A percentile compares a stretch with the other conserved stretches of the same genome.
These are phyloP conservation scores for Melopsittacus undulatus DNA, from an alignment of 2,797 vertebrate genomes.

Conservation along the genomic window DNA sequence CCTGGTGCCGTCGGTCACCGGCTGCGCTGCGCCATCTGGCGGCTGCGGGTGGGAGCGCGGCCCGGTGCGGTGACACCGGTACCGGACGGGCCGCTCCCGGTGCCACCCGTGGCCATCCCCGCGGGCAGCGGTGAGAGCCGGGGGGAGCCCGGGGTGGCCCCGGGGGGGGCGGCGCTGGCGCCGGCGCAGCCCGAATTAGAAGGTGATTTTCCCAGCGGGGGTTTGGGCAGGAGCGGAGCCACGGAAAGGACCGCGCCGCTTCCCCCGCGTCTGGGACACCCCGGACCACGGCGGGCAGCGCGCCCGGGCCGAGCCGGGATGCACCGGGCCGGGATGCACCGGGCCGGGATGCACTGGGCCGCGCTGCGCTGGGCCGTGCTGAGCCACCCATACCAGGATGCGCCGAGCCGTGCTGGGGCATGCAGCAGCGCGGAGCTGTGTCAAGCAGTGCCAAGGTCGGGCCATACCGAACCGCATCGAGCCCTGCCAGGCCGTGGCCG, in stretches of 20 bases:
- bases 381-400: accelerated
- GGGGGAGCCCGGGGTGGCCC: neutral
- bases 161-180: neutral
- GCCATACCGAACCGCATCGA: accelerated
- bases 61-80: neutral
- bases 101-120: neutral
- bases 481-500: neutral
- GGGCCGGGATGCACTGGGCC: too few species aligned
- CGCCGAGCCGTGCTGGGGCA: neutral
- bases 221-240: conserved; percentile 1
- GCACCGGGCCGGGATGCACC: neutral
- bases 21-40: conserved; percentile 15
- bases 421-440: neutral
- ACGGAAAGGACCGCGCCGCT: neutral
- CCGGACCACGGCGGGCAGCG: neutral
- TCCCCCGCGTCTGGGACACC: conserved; percentile 17
- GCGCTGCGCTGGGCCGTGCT: accelerated
- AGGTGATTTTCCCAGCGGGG: conserved; percentile 40
- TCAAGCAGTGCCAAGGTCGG: too few species aligned
- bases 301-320: neutral
- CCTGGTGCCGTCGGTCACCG: neutral
- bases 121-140: neutral
- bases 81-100: neutral
- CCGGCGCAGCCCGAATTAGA: conserved; percentile 31
- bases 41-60: neutral